phyloP scores from a whole-genome alignment of 2,888 invertebrate species.

The Drosophila barbarae region DNA sequence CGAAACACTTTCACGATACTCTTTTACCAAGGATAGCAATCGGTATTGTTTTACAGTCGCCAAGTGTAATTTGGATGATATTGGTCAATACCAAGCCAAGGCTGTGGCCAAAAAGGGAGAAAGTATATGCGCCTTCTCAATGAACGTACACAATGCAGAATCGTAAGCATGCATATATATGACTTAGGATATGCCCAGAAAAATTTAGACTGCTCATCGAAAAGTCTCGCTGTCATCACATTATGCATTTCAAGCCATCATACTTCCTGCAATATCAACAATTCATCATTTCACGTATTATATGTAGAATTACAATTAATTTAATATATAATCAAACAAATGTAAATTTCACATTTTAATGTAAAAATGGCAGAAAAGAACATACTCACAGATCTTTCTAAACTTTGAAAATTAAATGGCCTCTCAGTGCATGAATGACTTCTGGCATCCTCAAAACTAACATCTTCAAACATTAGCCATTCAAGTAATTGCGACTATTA shows the following conservation, averaged over 20 bases:
- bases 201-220: slow-evolving; percentile 62
- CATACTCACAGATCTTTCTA: slow-evolving; percentile 1
- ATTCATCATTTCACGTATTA: slow-evolving; percentile 12
- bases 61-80: slow-evolving; percentile 86
- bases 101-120: slow-evolving; percentile 93
- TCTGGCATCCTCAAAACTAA: slow-evolving; percentile 59
- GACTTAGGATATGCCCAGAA: slow-evolving; percentile 1
- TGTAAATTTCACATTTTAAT: slow-evolving; percentile 8
- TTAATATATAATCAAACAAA: slow-evolving; percentile 8
- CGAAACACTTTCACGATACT: slow-evolving; percentile 87
- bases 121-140: slow-evolving; percentile 90
- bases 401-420: not conserved
- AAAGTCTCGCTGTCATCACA: slow-evolving; percentile 26
- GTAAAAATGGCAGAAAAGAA: slow-evolving; percentile 2
- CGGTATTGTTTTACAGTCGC: slow-evolving; percentile 89
- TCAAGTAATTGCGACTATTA: slow-evolving; percentile 16
- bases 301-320: slow-evolving; percentile 22
- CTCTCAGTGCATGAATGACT: slow-evolving; percentile 30
- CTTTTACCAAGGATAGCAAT: slow-evolving; percentile 90
- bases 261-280: slow-evolving; percentile 7
- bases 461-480: slow-evolving; percentile 30
- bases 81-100: slow-evolving; percentile 93
- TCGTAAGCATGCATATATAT: slow-evolving; percentile 35
- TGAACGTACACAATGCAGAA: slow-evolving; percentile 84
- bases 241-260: slow-evolving; percentile 29